These are phyloP conservation scores for Pseudomyrmex dendroicus DNA, from an alignment of 1,140 invertebrate species.

Conservation along the genomic window DNA sequence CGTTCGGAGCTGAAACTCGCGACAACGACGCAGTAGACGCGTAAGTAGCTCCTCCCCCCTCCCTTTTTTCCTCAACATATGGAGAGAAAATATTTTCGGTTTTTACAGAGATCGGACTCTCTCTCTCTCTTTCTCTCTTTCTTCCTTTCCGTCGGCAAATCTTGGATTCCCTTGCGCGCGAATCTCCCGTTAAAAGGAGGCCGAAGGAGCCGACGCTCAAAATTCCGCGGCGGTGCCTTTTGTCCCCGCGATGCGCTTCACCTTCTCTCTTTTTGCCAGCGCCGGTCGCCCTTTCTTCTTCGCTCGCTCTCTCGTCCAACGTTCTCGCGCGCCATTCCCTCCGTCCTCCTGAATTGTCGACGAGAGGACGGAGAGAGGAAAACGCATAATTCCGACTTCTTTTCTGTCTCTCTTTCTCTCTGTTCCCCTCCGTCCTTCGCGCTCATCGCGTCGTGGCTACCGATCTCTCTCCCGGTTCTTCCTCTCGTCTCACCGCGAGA, in stretches of 20 bases:
- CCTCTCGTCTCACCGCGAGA: slow-evolving; percentile 44
- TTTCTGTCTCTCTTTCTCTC: slow-evolving; percentile 25
- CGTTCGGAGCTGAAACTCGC: background rate
- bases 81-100: slow-evolving; percentile 78
- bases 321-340: slow-evolving; percentile 28
- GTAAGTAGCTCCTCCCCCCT: background rate
- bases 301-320: slow-evolving; percentile 27
- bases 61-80: background rate
- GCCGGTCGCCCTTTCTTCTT: slow-evolving; percentile 71
- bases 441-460: slow-evolving; percentile 36
- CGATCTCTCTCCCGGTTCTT: slow-evolving; percentile 38
- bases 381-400: slow-evolving; percentile 51
- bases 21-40: background rate
- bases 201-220: slow-evolving; percentile 80
- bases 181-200: slow-evolving; percentile 62
- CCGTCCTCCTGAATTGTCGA: slow-evolving; percentile 56
- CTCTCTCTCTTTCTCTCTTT: background rate
- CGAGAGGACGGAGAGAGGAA: slow-evolving; percentile 54
- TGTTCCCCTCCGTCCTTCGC: slow-evolving; percentile 38
- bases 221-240: slow-evolving; percentile 84
- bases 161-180: slow-evolving; percentile 37
- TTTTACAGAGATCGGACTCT: slow-evolving; percentile 76
- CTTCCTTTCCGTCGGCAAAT: background rate
- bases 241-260: slow-evolving; percentile 76
- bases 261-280: slow-evolving; percentile 72